Conservation (phyloP, 1,140 invertebrate species). For the Luehdorfia chinensis region DNA sequence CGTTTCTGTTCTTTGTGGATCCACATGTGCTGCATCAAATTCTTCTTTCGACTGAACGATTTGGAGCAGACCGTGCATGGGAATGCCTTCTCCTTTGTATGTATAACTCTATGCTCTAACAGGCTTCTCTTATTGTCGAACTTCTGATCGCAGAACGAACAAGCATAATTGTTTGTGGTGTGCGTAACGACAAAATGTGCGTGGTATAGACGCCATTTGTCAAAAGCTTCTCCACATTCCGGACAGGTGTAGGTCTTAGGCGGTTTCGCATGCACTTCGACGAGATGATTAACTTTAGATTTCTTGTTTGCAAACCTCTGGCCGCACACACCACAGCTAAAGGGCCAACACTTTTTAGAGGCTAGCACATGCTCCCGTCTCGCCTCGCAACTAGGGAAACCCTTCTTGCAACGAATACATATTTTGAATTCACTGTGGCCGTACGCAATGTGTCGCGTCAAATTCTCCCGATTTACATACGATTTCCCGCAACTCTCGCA, state of each 20-base stretch:
- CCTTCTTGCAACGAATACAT: slow-evolving; percentile 43
- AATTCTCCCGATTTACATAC: slow-evolving; percentile 39
- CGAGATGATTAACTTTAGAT: slow-evolving; percentile 32
- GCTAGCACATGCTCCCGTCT: slow-evolving; percentile 34
- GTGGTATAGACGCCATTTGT: slow-evolving; percentile 43
- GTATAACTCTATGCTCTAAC: slow-evolving; percentile 47
- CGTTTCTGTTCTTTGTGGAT: slow-evolving; percentile 62
- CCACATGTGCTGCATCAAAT: slow-evolving; percentile 75
- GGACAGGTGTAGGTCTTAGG: slow-evolving; percentile 43
- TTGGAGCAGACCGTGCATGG: slow-evolving; percentile 68
- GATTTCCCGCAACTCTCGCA: slow-evolving; percentile 59
- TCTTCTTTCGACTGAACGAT: slow-evolving; percentile 74
- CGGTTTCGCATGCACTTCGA: slow-evolving; percentile 31
- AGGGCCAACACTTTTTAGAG: slow-evolving; percentile 37
- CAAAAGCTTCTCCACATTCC: slow-evolving; percentile 42
- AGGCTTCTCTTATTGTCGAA: slow-evolving; percentile 49
- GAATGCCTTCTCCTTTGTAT: slow-evolving; percentile 58
- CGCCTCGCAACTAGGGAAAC: slow-evolving; percentile 34
- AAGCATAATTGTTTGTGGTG: slow-evolving; percentile 44
- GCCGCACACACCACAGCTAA: slow-evolving; percentile 33
- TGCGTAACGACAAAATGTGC: slow-evolving; percentile 51
- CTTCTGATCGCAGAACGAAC: slow-evolving; percentile 49
- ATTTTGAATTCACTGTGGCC: slow-evolving; percentile 34
- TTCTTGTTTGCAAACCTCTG: slow-evolving; percentile 34
- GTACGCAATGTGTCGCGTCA: slow-evolving; percentile 35